A percentile compares a stretch with the other conserved stretches of the same genome.
Conservation (phyloP, 1,140 invertebrate species). For the Drosophila kepulauana region DNA sequence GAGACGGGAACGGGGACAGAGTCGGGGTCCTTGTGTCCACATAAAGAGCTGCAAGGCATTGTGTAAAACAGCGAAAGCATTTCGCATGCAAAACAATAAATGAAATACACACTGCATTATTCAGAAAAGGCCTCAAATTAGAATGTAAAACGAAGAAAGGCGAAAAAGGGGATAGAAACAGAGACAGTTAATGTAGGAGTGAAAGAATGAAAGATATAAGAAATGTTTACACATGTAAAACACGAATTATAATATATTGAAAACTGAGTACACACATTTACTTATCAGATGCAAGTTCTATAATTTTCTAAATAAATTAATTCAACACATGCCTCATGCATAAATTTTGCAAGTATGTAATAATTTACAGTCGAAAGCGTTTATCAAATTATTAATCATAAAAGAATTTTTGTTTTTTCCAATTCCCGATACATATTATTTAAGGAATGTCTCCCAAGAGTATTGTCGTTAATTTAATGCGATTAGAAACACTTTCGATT, state of each 20-base stretch:
- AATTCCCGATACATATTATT: too few relatives aligned
- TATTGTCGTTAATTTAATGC: too few relatives aligned
- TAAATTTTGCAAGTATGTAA: neutral
- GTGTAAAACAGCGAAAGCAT: constrained; percentile 34
- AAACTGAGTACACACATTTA: constrained; percentile 82
- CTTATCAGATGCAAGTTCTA: constrained; percentile 50
- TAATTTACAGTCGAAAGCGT: too few relatives aligned
- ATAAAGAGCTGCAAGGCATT: constrained; percentile 12
- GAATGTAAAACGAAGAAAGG: neutral
- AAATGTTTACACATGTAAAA: constrained; percentile 28
- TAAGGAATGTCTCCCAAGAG: too few relatives aligned
- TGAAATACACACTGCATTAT: constrained; percentile 4
- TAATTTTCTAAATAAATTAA: constrained; percentile 16
- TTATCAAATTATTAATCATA: too few relatives aligned
- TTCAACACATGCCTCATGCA: constrained; percentile 45
- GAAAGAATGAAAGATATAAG: neutral
- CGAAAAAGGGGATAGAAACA: neutral
- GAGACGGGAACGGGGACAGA: too few relatives aligned
- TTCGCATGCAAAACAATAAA: constrained; percentile 58
- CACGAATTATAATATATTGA: constrained; percentile 6
- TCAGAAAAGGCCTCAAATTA: constrained; percentile 9
- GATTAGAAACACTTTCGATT: too few relatives aligned
- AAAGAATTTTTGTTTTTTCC: too few relatives aligned
- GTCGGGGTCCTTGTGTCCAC: neutral
- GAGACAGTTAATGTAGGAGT: neutral